phyloP scores from a whole-genome alignment of 2,797 vertebrate genomes.

The Ceryle rudis region DNA sequence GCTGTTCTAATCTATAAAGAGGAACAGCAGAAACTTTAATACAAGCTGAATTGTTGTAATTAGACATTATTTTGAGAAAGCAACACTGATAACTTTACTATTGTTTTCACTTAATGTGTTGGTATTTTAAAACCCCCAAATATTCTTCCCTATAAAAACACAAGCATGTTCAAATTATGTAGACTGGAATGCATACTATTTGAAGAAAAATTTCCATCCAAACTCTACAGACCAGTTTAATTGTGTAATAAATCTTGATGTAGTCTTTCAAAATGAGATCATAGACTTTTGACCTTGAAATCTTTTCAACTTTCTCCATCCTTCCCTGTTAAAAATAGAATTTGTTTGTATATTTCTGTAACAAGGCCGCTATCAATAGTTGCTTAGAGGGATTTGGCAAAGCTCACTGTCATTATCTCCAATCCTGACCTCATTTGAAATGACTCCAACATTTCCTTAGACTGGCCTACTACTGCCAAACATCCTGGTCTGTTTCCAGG shows the following conservation, averaged over 20 bases:
- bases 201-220: background rate
- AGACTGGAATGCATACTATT: background rate
- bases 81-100: background rate
- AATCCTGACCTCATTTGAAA: slow-evolving; percentile 51
- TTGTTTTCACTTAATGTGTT: background rate
- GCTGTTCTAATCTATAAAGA: background rate
- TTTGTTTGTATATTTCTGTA: slow-evolving; percentile 41
- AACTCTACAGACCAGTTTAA: background rate
- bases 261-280: slow-evolving; percentile 1
- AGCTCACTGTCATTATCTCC: slow-evolving; percentile 27
- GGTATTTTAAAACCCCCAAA: background rate
- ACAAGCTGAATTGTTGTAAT: background rate
- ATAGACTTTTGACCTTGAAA: slow-evolving; percentile 15
- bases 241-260: background rate
- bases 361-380: slow-evolving; percentile 21
- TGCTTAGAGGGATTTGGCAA: slow-evolving; percentile 48
- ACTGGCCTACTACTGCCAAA: slow-evolving; percentile 1
- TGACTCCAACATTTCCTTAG: slow-evolving; percentile 15
- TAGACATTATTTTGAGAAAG: background rate
- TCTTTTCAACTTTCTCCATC: slow-evolving; percentile 37
- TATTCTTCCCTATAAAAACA: background rate
- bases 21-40: background rate
- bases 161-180: background rate
- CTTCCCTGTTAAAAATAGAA: slow-evolving; percentile 29
- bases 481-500: background rate